phyloP scores from a whole-genome alignment of 1,140 invertebrate species.

The Sitophilus oryzae region DNA sequence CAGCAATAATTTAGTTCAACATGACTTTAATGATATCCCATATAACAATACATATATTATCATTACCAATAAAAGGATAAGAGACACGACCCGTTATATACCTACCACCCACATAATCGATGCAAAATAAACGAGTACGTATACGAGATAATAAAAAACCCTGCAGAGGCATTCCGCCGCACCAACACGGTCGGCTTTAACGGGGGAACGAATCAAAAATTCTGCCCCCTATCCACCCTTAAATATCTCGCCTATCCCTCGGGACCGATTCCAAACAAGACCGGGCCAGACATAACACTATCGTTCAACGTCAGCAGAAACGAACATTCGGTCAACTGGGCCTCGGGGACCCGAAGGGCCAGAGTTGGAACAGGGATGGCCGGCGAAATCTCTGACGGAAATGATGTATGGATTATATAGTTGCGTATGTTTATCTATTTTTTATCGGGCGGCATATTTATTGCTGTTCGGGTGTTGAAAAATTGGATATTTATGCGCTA shows the following conservation, averaged over 20 bases:
- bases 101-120: no score
- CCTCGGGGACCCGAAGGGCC: constrained; percentile 24
- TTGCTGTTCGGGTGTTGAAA: background rate
- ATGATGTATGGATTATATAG: background rate
- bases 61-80: no score
- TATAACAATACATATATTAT: no score
- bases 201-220: constrained; percentile 12
- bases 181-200: background rate
- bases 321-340: constrained; percentile 34
- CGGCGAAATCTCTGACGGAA: background rate
- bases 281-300: constrained; percentile 17
- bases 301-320: constrained; percentile 29
- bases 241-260: constrained; percentile 13
- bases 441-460: background rate
- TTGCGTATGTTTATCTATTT: background rate
- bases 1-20: no score
- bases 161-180: background rate
- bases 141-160: background rate
- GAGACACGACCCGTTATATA: no score
- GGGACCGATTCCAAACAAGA: constrained; percentile 22
- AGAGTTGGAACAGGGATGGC: background rate
- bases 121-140: no score
- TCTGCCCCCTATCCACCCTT: constrained; percentile 19
- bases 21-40: no score
- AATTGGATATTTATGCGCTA: background rate